Conservation (phyloP, 2,797 vertebrate genomes). For the Oryzias sinensis region DNA sequence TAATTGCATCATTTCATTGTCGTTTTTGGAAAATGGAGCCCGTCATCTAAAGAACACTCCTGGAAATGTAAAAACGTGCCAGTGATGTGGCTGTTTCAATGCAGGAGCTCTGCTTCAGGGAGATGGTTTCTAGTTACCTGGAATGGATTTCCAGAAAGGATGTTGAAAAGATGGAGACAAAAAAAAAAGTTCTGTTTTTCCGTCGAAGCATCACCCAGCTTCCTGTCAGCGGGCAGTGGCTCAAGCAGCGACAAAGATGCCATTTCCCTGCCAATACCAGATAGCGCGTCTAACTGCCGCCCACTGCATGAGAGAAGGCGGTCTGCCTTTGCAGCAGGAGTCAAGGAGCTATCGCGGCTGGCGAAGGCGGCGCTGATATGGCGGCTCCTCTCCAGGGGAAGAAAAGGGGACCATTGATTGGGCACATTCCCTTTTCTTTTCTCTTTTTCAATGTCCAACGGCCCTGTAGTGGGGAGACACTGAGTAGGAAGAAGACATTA, state of each 20-base stretch:
- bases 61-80: slow-evolving; percentile 5
- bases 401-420: slow-evolving; percentile 66
- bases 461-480: slow-evolving; percentile 52
- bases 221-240: slow-evolving; percentile 58
- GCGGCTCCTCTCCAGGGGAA: slow-evolving; percentile 59
- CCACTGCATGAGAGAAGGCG: slow-evolving; percentile 57
- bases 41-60: slow-evolving; percentile 7
- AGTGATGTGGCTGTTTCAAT: neutral
- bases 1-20: neutral
- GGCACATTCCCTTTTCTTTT: slow-evolving; percentile 34
- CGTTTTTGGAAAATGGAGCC: neutral
- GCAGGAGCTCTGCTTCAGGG: neutral
- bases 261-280: slow-evolving; percentile 65
- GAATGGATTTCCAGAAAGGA: slow-evolving; percentile 31
- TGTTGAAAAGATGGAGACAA: slow-evolving; percentile 7
- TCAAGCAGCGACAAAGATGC: slow-evolving; percentile 66
- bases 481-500: slow-evolving; percentile 63
- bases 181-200: slow-evolving; percentile 38
- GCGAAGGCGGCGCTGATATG: slow-evolving; percentile 61
- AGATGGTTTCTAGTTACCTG: slow-evolving; percentile 8
- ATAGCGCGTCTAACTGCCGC: slow-evolving; percentile 64
- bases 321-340: slow-evolving; percentile 58
- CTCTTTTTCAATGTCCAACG: slow-evolving; percentile 41
- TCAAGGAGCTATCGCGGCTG: slow-evolving; percentile 67
- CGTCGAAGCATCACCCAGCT: slow-evolving; percentile 49